Conservation (phyloP, 2,797 vertebrate genomes). For the Amazonetta brasiliensis region DNA sequence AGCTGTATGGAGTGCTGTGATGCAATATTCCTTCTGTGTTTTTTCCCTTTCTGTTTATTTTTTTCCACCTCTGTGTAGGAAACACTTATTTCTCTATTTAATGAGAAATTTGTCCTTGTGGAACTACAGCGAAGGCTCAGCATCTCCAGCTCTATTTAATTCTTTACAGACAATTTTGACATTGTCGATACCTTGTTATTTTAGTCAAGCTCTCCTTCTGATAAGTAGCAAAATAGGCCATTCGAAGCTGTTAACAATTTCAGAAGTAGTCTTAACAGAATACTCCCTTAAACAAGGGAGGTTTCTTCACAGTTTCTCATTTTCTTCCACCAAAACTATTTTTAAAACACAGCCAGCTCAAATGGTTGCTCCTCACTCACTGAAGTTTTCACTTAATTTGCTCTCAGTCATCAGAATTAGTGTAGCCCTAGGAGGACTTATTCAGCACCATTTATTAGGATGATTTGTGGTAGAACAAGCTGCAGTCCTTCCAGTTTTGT, state of each 20-base stretch:
- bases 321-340: conserved; percentile 25
- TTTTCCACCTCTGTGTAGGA: neutral
- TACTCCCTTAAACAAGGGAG: neutral
- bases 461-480: neutral
- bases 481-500: neutral
- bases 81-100: neutral
- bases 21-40: neutral
- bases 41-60: neutral
- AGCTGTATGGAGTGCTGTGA: neutral
- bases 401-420: conserved; percentile 6
- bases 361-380: conserved; percentile 13
- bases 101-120: neutral
- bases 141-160: neutral
- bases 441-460: conserved; percentile 37
- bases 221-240: neutral
- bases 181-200: neutral
- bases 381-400: conserved; percentile 58
- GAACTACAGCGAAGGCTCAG: neutral
- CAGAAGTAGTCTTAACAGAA: neutral
- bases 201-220: neutral
- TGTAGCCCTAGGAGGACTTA: conserved; percentile 15
- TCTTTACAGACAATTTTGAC: neutral
- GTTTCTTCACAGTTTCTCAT: conserved; percentile 17
- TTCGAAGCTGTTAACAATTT: neutral
- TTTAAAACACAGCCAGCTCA: conserved; percentile 33